Evolutionary conservation across 2,888 invertebrate species (phyloP).

Genomic region (Xestoiulus laeticollis): DNA sequence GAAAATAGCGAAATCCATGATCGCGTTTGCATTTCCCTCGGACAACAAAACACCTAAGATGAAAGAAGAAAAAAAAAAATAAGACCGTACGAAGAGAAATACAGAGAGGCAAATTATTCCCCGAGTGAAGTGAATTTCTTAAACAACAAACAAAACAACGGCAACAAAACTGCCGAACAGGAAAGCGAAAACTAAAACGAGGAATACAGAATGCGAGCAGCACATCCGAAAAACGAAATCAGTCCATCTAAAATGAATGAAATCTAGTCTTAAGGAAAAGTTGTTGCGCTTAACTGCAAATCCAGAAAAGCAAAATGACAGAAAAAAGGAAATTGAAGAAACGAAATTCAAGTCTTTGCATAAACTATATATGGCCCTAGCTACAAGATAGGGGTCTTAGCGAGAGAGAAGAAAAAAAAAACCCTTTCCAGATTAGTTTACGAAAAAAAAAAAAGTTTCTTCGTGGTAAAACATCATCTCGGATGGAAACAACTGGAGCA

Average conservation of each 20-base stretch:
- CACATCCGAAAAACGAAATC: background rate
- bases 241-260: constrained; percentile 26
- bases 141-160: background rate
- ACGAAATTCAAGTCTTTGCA: background rate
- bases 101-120: background rate
- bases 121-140: constrained; percentile 16
- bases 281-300: constrained; percentile 26
- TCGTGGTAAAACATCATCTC: too few species aligned
- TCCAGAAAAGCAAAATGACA: background rate
- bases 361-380: background rate
- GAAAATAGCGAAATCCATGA: background rate
- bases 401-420: background rate
- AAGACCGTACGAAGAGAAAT: background rate
- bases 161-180: background rate
- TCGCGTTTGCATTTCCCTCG: background rate
- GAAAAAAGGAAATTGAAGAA: constrained; percentile 26
- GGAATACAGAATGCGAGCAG: background rate
- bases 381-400: background rate
- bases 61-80: background rate
- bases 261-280: constrained; percentile 4
- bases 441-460: background rate
- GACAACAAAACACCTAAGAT: background rate
- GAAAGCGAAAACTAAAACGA: constrained; percentile 16
- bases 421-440: background rate
- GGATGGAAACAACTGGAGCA: background rate